Evolutionary conservation across 2,888 invertebrate genomes (phyloP), one percentile per base, ranked within the genome.

Genomic region (Plemyria rubiginata): DNA sequence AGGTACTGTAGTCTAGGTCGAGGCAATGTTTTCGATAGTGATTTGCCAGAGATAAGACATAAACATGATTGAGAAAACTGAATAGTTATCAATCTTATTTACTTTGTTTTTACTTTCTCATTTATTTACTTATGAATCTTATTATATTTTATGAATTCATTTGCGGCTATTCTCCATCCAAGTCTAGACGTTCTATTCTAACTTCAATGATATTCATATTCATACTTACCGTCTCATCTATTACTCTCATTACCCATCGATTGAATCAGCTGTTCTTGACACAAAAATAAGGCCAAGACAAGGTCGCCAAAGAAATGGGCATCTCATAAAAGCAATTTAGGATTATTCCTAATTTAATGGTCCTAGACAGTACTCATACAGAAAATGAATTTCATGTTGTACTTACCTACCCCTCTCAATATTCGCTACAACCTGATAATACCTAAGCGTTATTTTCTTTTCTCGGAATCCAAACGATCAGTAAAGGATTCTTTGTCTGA

Each of bases 251-350:
- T 70, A 69, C 43, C 56, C 49, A 65, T 62, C 60, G 55, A 70
- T 68, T 64, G 65, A 65, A 63, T 65, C 64, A 67, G 59, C 59
- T 64, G 64, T 38, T 67, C 59, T 57, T 62, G 54, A 64, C 56
- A 64, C 43, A 49, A 58, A 67, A 69, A 66, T 69, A 60, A 68
- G 60, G 58, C 40, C 48, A 54, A 40, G 38, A 51, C 66, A 69
- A 71, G 69, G 69, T 66, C 68, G 62, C 54, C 48, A 66, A 59
- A 64, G 57, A 66, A 63, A 63, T 58, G 45, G 45, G 16, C 45
- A 64, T 53, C 50, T 29, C 45, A 60, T 58, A 63, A 65, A 62
- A 61, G 62, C 62, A 60, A 70, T 71, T 67, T 65, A 32, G 54
- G 54, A 60, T 62, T 64, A 66, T 60, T 43, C 53, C 66, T 66